These are phyloP conservation scores for Equus przewalskii DNA, from an alignment of 2,113 vertebrate genomes.

Conservation along the genomic window DNA sequence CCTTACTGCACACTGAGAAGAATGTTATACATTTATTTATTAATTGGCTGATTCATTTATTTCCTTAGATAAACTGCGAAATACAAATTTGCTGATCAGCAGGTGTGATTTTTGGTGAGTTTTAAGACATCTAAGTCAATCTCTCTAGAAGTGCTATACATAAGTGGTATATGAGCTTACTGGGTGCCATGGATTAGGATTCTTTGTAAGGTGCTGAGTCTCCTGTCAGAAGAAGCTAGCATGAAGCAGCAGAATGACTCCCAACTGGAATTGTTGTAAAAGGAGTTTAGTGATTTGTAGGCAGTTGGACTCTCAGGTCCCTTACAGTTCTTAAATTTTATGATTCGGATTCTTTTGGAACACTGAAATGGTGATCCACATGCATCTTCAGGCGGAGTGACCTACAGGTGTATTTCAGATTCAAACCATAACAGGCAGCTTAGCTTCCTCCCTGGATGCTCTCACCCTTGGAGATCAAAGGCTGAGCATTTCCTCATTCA, in stretches of 20 bases:
- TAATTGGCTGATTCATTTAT: not conserved
- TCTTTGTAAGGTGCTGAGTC: not conserved
- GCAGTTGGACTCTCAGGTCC: not conserved
- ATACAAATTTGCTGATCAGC: not conserved
- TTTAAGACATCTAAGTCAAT: not conserved
- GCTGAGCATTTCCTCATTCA: conserved; percentile 79
- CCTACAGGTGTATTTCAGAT: conserved; percentile 67
- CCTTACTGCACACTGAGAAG: not conserved
- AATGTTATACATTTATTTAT: not conserved
- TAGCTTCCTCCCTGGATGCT: conserved; percentile 61
- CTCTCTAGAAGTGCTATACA: not conserved
- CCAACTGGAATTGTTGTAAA: not conserved
- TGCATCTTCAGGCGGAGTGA: not conserved
- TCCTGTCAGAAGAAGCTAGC: not conserved
- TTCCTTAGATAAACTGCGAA: not conserved
- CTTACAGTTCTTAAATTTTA: not conserved
- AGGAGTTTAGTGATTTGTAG: not conserved
- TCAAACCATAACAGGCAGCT: conserved; percentile 67
- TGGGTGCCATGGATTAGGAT: not conserved
- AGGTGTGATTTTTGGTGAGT: not conserved
- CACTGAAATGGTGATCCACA: not conserved
- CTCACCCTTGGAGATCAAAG: conserved; percentile 80
- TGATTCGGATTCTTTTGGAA: not conserved
- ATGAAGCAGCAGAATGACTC: not conserved
- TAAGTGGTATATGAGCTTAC: not conserved